Base-by-base conservation (phyloP, 2,888 invertebrate species). In the Acleris sparsana region DNA sequence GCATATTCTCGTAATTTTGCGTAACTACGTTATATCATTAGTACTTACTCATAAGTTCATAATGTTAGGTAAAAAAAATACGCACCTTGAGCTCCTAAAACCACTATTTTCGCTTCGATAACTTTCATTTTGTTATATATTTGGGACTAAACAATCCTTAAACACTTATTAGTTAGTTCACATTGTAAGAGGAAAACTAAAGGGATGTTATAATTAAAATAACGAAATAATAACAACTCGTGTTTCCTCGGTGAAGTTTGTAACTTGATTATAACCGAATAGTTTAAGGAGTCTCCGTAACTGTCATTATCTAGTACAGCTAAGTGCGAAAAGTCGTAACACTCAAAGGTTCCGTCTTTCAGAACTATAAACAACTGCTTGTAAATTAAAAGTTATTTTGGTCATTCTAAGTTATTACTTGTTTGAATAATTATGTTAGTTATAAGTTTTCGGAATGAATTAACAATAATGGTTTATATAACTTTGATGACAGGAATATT, bases 41-140 rank as follows among this genome's bases (percentile, higher is more conserved):
- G 33, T 33, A 9, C 33, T 25, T 25, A 33, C 9, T 33, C 33
- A 39, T 39, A 39, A 11, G 39, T 39, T 4, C 39, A 39, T 39
- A 39, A 39, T 13, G 39, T 13, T 13, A 52, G 63, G 52, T 25
- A 64, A 69, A 58, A n/a, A 48, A 55, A 64, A 57, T 56, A 77
- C 84, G 93, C 93, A 96, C 96, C 96, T 94, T 96, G 95, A 60
- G 96, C 94, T 63, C 97, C 97, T 67, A 97, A 93, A 72, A 97
- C 95, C 59, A 97, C 97, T 60, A 97, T 95, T 94, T 97, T 97
- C 68, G 96, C 97, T 84, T 96, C 95, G 71, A 96, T 93, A 70
- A 94, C 95, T 85, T 94, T 95, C 97, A 97, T 97, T 83, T 82
- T 86, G 66, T 69, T 46, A 55, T 55, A 44, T 67, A 55, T 63